These are phyloP conservation scores for Mercenaria mercenaria DNA, from an alignment of 1,140 invertebrate genomes.

Conservation along the genomic window DNA sequence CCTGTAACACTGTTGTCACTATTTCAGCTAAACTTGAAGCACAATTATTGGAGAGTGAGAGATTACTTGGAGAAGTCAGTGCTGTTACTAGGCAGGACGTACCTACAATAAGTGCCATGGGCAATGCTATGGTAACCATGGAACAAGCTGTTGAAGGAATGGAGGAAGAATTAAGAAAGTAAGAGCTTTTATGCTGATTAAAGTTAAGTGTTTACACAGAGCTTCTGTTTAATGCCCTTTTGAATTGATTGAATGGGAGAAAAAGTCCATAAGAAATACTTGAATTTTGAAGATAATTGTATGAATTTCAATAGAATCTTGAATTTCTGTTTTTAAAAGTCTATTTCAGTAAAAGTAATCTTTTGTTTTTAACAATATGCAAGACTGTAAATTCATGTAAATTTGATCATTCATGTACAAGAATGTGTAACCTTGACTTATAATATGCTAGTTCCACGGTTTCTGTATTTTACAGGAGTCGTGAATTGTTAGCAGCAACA, in stretches of 20 bases:
- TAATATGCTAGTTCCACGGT: not conserved
- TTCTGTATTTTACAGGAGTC: conserved; percentile 70
- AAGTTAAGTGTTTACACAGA: not conserved
- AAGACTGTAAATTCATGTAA: too few relatives aligned
- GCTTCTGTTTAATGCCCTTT: not conserved
- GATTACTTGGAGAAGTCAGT: conserved; percentile 76
- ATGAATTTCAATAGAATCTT: too few relatives aligned
- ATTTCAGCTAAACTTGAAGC: conserved; percentile 72
- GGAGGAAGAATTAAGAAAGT: conserved; percentile 75
- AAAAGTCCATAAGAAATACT: not conserved
- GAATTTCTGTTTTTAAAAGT: too few relatives aligned
- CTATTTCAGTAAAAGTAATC: too few relatives aligned
- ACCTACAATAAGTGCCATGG: conserved; percentile 65
- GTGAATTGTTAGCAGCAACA: conserved; percentile 75
- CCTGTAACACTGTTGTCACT: too few relatives aligned
- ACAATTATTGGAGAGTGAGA: conserved; percentile 78
- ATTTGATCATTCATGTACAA: too few relatives aligned
- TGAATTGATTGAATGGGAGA: not conserved
- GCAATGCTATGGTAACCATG: conserved; percentile 69
- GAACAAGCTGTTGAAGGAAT: conserved; percentile 71
- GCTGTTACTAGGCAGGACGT: conserved; percentile 69
- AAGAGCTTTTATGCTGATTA: conserved; percentile 11
- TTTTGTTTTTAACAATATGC: too few relatives aligned
- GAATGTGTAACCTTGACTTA: too few relatives aligned
- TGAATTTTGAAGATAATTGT: not conserved